Base-by-base conservation (phyloP, 2,113 vertebrate genomes). In the Semnopithecus entellus region DNA sequence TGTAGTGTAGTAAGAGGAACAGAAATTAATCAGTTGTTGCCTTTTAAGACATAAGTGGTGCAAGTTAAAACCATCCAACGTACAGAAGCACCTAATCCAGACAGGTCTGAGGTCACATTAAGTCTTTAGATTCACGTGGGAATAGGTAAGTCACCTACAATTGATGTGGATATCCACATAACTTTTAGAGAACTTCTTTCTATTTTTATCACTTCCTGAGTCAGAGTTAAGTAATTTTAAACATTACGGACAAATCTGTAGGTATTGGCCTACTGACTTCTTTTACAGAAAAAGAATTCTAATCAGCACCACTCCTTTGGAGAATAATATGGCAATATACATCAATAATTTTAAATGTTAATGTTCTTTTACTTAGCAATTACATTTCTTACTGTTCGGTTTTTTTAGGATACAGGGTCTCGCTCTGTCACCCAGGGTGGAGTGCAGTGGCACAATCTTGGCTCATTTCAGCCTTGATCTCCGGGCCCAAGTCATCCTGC, bases 181-280 rank as follows among this genome's bases (percentile, higher is more conserved):
- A 38, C 38, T 79, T 64, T 52, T 3, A 22, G 8, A 40, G 14
- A 88, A 57, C 17, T 66, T 55, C 13, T 78, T 95, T 79, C 78
- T 30, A 68, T 78, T 81, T 75, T 25, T 27, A 45, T 70, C 40
- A 32, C 32, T 88, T 93, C 38, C 35, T 22, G 87, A 43, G 78
- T 95, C 43, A 72, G 75, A 82, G 32, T 45, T 92, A 70, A 66
- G 17, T 79, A 57, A 64, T 88, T 92, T 95, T 72, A 87, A 90
- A 83, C 2, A 27, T 16, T 81, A 27, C 50, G 43, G 45, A 72
- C 76, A 35, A 75, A 75, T 32, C 6, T 14, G 59, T 48, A 50
- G 25, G 30, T 81, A 43, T 22, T 66, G 72, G 7, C 12, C 13
- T 30, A 68, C 30, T 52, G 82, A 68, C 4, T 75, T 88, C 22